phyloP scores from a whole-genome alignment of 1,140 invertebrate species.

The Dufourea novaeangliae region DNA sequence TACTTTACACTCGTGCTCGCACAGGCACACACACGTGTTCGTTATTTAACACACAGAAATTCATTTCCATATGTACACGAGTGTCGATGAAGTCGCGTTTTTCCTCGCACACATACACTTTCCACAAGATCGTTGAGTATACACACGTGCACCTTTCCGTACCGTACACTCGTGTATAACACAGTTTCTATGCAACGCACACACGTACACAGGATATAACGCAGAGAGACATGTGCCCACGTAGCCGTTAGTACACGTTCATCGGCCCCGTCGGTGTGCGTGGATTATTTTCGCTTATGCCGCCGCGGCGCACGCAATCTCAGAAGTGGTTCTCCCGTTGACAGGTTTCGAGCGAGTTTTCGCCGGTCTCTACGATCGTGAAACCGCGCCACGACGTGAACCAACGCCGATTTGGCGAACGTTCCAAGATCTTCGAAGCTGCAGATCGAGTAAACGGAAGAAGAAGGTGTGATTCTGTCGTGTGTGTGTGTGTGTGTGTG shows the following conservation, averaged over 20 bases:
- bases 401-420: neutral
- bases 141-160: neutral
- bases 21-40: too few species aligned
- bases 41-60: neutral
- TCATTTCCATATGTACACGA: slow-evolving; percentile 5
- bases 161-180: neutral
- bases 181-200: too few species aligned
- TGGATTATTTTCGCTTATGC: slow-evolving; percentile 70
- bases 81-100: neutral
- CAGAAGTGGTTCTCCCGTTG: slow-evolving; percentile 68
- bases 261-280: slow-evolving; percentile 34
- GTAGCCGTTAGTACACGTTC: slow-evolving; percentile 4
- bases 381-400: neutral
- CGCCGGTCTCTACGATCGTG: slow-evolving; percentile 26
- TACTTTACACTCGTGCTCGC: neutral
- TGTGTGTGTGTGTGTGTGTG: too few species aligned
- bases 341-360: slow-evolving; percentile 58
- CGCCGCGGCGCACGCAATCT: slow-evolving; percentile 65
- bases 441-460: too few species aligned
- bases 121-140: too few species aligned
- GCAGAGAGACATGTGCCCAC: neutral
- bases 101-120: neutral
- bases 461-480: too few species aligned
- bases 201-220: slow-evolving; percentile 10
- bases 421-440: too few species aligned